These are phyloP conservation scores for Arctopsyche grandis DNA, from an alignment of 1,140 invertebrate species.

Conservation along the genomic window DNA sequence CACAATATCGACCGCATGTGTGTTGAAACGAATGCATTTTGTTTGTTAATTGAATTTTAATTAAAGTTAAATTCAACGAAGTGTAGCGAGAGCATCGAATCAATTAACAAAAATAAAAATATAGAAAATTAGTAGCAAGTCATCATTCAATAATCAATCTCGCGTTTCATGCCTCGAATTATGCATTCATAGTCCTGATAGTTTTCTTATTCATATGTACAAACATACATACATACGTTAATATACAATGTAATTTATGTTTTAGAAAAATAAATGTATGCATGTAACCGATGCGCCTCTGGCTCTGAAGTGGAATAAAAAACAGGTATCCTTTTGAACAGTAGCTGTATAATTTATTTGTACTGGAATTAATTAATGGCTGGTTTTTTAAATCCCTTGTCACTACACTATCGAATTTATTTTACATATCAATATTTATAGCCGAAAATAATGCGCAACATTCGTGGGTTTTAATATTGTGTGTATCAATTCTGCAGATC, in stretches of 20 bases:
- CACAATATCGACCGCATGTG: too few relatives aligned
- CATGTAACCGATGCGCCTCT: background rate
- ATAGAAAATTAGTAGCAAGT: constrained; percentile 29
- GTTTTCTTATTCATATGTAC: constrained; percentile 15
- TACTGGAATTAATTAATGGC: constrained; percentile 25
- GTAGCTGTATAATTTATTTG: constrained; percentile 25
- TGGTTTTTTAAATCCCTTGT: constrained; percentile 14
- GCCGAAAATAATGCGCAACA: background rate
- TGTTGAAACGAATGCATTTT: too few relatives aligned
- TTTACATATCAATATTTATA: constrained; percentile 20
- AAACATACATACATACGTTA: too few relatives aligned
- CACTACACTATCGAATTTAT: constrained; percentile 23
- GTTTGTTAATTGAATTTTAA: constrained; percentile 26
- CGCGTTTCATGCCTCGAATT: constrained; percentile 38
- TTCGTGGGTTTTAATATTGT: background rate
- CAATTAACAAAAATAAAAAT: background rate
- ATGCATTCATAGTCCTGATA: constrained; percentile 30
- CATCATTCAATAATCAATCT: constrained; percentile 46
- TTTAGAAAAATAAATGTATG: background rate
- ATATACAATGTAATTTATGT: too few relatives aligned
- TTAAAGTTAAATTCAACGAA: constrained; percentile 29
- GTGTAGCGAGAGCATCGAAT: constrained; percentile 13
- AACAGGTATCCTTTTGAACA: constrained; percentile 19
- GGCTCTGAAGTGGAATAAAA: background rate
- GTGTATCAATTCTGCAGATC: too few relatives aligned